phyloP scores from a whole-genome alignment of 2,113 vertebrate genomes.

The Falcunculus frontatus region DNA sequence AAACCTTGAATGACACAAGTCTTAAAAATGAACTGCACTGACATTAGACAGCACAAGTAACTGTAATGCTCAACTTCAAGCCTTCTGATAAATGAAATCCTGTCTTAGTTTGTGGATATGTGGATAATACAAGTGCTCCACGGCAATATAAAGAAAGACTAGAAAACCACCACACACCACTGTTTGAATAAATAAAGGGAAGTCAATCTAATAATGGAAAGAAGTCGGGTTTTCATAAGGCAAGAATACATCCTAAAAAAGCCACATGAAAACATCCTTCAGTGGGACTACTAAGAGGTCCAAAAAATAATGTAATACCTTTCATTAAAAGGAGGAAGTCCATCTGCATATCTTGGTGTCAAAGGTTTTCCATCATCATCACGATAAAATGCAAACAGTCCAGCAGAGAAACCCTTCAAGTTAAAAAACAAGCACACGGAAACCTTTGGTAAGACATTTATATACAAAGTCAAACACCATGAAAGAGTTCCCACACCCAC shows the following conservation, averaged over 20 bases:
- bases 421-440: not conserved
- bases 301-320: conserved; percentile 70
- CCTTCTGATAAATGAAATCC: not conserved
- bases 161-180: not conserved
- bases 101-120: not conserved
- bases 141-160: not conserved
- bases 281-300: not conserved
- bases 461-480: not conserved
- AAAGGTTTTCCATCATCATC: conserved; percentile 90
- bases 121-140: not conserved
- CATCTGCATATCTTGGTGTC: conserved; percentile 86
- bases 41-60: not conserved
- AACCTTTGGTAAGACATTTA: not conserved
- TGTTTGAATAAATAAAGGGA: not conserved
- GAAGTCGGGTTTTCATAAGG: not conserved
- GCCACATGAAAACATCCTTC: not conserved
- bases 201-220: not conserved
- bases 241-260: not conserved
- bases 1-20: not conserved
- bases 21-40: not conserved
- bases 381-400: conserved; percentile 95
- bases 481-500: not conserved
- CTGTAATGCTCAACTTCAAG: not conserved
- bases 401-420: conserved; percentile 93
- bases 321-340: conserved; percentile 91